These are phyloP conservation scores for Heliconius erato DNA, from an alignment of 2,888 invertebrate genomes.

Conservation along the genomic window DNA sequence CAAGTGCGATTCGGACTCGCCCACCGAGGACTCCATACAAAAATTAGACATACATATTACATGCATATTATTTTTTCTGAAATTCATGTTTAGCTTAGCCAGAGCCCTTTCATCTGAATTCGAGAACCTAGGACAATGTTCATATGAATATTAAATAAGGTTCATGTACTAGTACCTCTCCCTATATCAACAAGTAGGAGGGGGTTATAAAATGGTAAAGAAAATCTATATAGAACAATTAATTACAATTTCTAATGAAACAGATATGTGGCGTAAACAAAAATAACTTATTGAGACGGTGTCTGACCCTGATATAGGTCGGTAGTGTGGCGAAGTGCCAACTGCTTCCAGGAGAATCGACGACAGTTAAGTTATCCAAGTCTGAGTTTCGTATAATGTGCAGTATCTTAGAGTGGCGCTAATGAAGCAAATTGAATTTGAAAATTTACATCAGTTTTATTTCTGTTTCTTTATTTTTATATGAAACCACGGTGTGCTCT, in stretches of 20 bases:
- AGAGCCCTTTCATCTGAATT: too few species aligned
- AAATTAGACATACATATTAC: too few species aligned
- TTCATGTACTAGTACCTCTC: too few species aligned
- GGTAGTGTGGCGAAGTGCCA: conserved; percentile 59
- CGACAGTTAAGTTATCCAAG: conserved; percentile 27
- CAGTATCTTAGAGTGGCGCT: conserved; percentile 1
- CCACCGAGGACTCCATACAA: too few species aligned
- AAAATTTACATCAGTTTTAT: neutral
- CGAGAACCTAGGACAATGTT: too few species aligned
- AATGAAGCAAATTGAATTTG: neutral
- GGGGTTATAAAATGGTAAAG: too few species aligned
- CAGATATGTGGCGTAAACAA: conserved; percentile 60
- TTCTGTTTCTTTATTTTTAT: neutral
- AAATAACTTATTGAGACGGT: conserved; percentile 63
- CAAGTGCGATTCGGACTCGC: too few species aligned
- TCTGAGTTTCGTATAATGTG: conserved; percentile 27
- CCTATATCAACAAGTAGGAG: too few species aligned
- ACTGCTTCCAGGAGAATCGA: conserved; percentile 46
- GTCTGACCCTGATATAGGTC: conserved; percentile 62
- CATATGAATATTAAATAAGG: too few species aligned
- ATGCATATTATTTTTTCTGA: too few species aligned
- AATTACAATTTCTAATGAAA: neutral
- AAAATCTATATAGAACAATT: neutral
- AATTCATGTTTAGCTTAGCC: too few species aligned
- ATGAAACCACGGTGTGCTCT: neutral